phyloP scores from a whole-genome alignment of 2,888 invertebrate genomes.

The Nemotelus pantherinus region DNA sequence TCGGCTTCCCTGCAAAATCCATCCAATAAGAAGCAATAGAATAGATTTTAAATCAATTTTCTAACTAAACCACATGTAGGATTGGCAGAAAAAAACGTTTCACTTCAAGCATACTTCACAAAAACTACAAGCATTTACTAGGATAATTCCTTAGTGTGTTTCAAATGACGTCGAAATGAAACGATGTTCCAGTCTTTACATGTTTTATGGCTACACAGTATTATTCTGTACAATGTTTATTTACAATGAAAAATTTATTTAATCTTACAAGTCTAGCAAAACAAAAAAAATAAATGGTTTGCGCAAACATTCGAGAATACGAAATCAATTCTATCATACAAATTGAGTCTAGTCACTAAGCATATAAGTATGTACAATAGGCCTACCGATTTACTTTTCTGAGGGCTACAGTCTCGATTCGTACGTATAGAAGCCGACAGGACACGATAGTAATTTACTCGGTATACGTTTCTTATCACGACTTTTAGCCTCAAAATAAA shows the following conservation, averaged over 20 bases:
- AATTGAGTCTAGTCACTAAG: no score
- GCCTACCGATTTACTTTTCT: background rate
- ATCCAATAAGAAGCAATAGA: no score
- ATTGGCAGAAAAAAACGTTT: no score
- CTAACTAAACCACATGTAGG: no score
- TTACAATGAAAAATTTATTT: constrained; percentile 41
- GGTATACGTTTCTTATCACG: constrained; percentile 61
- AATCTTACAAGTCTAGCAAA: constrained; percentile 3
- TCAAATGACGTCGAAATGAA: constrained; percentile 1
- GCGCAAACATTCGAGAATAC: background rate
- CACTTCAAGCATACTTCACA: no score
- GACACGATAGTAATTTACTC: constrained; percentile 63
- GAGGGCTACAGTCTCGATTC: constrained; percentile 53
- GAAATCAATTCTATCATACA: background rate
- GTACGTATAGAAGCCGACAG: constrained; percentile 57
- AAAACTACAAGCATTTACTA: no score
- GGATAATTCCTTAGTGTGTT: no score
- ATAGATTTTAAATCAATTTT: no score
- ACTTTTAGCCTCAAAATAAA: constrained; percentile 62
- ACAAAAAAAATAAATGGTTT: background rate
- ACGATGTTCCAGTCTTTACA: constrained; percentile 33
- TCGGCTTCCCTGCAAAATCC: no score
- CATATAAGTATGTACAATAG: no score
- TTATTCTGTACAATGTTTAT: constrained; percentile 42
- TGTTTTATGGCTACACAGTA: constrained; percentile 30